Conservation (phyloP, 2,888 invertebrate genomes). For the Cremastobaeus sp. region DNA sequence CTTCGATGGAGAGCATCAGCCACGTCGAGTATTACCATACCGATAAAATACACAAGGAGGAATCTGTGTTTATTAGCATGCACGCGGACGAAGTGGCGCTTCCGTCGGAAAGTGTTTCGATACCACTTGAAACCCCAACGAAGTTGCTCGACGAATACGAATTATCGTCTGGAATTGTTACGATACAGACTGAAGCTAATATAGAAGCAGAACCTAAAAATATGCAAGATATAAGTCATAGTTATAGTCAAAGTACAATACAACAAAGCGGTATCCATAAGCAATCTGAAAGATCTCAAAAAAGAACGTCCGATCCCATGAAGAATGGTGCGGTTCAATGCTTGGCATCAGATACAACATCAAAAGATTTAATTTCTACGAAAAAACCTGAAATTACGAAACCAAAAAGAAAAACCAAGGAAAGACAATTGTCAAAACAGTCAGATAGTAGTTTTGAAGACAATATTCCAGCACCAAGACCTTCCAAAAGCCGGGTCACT, state of each 20-base stretch:
- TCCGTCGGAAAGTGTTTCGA: slow-evolving; percentile 75
- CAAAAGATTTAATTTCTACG: slow-evolving; percentile 61
- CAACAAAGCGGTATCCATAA: neutral
- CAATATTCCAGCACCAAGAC: slow-evolving; percentile 27
- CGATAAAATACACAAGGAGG: slow-evolving; percentile 63
- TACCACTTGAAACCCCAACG: slow-evolving; percentile 74
- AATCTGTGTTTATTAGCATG: slow-evolving; percentile 70
- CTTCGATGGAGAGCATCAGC: slow-evolving; percentile 71
- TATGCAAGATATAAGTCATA: slow-evolving; percentile 16
- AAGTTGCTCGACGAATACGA: slow-evolving; percentile 74
- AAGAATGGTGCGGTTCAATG: slow-evolving; percentile 44
- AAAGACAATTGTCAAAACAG: slow-evolving; percentile 61
- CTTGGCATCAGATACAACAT: slow-evolving; percentile 59
- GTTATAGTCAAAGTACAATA: neutral
- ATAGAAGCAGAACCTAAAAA: slow-evolving; percentile 71
- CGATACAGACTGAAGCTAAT: slow-evolving; percentile 73
- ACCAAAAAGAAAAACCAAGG: slow-evolving; percentile 71
- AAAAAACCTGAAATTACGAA: slow-evolving; percentile 70
- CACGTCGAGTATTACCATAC: slow-evolving; percentile 72
- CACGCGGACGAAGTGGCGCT: slow-evolving; percentile 70
- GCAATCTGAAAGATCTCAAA: neutral
- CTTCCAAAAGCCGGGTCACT: slow-evolving; percentile 24
- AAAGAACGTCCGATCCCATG: slow-evolving; percentile 29
- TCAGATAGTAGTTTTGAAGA: slow-evolving; percentile 59
- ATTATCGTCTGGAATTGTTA: slow-evolving; percentile 61